These are phyloP conservation scores for Sylvietta virens DNA, from an alignment of 2,113 vertebrate genomes.

Conservation along the genomic window DNA sequence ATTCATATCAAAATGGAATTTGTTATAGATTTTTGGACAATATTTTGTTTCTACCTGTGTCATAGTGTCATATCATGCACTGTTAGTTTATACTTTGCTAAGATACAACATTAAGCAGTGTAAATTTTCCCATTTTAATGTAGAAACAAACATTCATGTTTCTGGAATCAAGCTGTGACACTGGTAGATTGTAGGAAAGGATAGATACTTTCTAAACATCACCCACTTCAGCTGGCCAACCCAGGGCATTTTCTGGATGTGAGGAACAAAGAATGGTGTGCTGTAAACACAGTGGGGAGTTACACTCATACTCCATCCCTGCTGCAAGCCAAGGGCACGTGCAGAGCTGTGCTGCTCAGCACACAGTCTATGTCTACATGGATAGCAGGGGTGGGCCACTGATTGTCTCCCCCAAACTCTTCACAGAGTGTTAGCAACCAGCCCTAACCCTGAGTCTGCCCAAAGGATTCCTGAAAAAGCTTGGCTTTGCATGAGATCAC, in stretches of 20 bases:
- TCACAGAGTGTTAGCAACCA: neutral
- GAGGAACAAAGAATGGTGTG: neutral
- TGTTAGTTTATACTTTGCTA: neutral
- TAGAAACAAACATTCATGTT: neutral
- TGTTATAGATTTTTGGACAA: neutral
- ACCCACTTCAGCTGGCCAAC: neutral
- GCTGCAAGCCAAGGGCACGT: fast-evolving
- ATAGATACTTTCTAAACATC: neutral
- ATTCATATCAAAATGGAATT: neutral
- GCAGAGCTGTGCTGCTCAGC: neutral
- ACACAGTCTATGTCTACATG: neutral
- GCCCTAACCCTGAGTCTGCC: neutral
- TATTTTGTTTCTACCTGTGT: neutral
- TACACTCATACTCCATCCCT: neutral
- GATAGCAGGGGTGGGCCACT: too few species aligned
- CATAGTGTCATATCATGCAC: neutral
- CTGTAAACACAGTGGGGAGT: neutral
- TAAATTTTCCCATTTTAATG: neutral
- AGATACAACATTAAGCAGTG: neutral
- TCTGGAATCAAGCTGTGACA: neutral
- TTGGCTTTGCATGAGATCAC: neutral
- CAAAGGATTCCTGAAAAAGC: neutral
- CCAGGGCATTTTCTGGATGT: neutral
- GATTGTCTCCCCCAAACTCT: neutral
- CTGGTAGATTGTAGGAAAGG: neutral